These are phyloP conservation scores for Rhabdornis inornatus DNA, from an alignment of 2,113 vertebrate genomes.

Conservation along the genomic window DNA sequence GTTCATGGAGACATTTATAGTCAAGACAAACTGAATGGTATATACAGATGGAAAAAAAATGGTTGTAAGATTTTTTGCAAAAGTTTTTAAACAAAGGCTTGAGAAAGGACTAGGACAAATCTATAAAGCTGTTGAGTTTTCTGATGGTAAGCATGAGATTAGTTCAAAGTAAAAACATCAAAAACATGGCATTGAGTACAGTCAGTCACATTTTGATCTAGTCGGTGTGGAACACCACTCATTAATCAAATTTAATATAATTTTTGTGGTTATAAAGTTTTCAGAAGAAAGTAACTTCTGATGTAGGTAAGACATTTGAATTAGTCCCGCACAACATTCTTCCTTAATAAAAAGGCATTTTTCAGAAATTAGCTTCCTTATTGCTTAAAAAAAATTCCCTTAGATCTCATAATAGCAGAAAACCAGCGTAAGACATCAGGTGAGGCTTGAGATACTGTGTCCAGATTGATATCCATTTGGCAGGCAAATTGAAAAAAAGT, in stretches of 20 bases:
- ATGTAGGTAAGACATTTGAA: neutral
- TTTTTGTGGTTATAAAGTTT: neutral
- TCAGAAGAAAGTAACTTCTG: neutral
- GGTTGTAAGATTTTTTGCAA: neutral
- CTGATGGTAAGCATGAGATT: neutral
- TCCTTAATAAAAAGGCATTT: neutral
- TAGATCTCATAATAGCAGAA: neutral
- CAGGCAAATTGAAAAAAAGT: neutral
- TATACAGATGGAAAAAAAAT: neutral
- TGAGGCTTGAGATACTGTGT: neutral
- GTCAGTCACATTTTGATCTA: neutral
- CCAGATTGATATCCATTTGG: neutral
- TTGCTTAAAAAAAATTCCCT: neutral
- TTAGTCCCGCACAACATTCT: neutral
- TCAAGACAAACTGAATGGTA: neutral
- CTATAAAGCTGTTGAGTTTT: neutral
- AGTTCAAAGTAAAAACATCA: neutral
- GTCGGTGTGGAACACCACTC: neutral
- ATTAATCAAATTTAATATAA: neutral
- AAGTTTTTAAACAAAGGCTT: neutral
- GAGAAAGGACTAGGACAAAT: neutral
- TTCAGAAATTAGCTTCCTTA: neutral
- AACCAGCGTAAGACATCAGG: neutral
- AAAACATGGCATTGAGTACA: neutral
- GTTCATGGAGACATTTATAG: neutral